These are phyloP conservation scores for Rutilus rutilus DNA, from an alignment of 2,113 vertebrate genomes.

Conservation along the genomic window DNA sequence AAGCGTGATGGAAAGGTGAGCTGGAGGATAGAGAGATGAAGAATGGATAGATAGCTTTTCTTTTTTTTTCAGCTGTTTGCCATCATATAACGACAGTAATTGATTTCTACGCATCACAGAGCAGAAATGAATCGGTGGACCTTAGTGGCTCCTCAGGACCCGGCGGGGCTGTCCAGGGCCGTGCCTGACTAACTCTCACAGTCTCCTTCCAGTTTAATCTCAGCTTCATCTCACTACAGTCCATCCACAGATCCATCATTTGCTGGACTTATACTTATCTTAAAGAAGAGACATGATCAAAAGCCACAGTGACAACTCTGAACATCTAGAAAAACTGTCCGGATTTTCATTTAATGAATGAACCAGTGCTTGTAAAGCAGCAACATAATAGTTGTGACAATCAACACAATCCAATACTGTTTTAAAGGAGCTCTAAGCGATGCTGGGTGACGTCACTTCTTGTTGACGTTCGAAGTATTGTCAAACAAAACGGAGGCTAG, in stretches of 20 bases:
- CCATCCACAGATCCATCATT: neutral
- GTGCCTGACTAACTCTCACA: conserved; percentile 23
- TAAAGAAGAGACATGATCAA: neutral
- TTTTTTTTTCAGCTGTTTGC: conserved; percentile 39
- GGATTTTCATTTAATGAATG: neutral
- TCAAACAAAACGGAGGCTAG: too few species aligned
- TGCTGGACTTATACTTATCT: neutral
- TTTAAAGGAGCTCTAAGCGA: too few species aligned
- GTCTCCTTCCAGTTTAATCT: conserved; percentile 11
- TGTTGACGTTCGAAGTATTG: too few species aligned
- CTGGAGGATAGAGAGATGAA: conserved; percentile 4
- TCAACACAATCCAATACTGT: neutral
- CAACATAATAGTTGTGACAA: neutral
- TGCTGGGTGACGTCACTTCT: too few species aligned
- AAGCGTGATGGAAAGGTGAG: neutral
- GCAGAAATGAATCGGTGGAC: conserved; percentile 41
- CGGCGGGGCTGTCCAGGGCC: neutral
- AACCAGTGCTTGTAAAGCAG: neutral
- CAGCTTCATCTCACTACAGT: neutral
- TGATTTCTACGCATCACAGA: conserved; percentile 53
- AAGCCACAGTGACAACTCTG: neutral
- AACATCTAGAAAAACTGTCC: neutral
- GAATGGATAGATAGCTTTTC: neutral
- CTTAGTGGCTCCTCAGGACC: conserved; percentile 29
- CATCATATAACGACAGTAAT: conserved; percentile 44